Percentiles rank a stretch among this genome's conserved stretches.
Evolutionary conservation across 2,113 vertebrate species (phyloP).

Genomic region (Romanogobio albipinnatus): DNA sequence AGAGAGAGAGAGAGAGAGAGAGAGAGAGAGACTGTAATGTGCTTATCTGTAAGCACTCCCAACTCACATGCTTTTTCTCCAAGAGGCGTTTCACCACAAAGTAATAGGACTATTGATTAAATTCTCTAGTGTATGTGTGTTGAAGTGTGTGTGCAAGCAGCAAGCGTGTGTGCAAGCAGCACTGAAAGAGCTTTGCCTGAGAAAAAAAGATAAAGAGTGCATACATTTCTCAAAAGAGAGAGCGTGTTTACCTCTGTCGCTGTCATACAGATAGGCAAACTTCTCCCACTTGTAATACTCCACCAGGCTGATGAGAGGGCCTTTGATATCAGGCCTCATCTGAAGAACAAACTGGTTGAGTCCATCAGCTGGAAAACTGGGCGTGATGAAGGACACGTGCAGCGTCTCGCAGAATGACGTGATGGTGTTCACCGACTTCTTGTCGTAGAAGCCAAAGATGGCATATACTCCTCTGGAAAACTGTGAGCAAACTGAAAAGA

Average conservation of each 20-base stretch:
- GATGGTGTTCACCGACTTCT: constrained; percentile 99
- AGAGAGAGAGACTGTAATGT: constrained; percentile 13
- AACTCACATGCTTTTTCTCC: constrained; percentile 15
- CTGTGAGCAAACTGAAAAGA: constrained; percentile 90
- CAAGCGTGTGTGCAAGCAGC: constrained; percentile 20
- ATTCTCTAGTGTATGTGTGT: constrained; percentile 30
- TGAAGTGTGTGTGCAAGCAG: constrained; percentile 27
- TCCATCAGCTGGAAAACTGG: constrained; percentile 96
- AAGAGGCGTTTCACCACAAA: constrained; percentile 37
- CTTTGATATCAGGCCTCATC: constrained; percentile 97
- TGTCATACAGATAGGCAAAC: constrained; percentile 97
- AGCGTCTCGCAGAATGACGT: constrained; percentile 97
- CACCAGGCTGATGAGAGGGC: constrained; percentile 93
- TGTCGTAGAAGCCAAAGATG: constrained; percentile 99
- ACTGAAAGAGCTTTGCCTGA: not conserved
- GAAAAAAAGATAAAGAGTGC: constrained; percentile 8
- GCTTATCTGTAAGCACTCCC: constrained; percentile 41
- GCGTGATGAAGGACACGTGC: constrained; percentile 97
- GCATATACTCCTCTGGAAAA: constrained; percentile 98
- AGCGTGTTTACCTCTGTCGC: constrained; percentile 86
- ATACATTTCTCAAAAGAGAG: constrained; percentile 4
- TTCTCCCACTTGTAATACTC: constrained; percentile 98
- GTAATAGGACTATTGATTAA: constrained; percentile 48
- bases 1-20: not conserved
- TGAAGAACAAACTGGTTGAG: constrained; percentile 96